Conservation (phyloP, 2,113 vertebrate species). For the Periophthalmus modestus region DNA sequence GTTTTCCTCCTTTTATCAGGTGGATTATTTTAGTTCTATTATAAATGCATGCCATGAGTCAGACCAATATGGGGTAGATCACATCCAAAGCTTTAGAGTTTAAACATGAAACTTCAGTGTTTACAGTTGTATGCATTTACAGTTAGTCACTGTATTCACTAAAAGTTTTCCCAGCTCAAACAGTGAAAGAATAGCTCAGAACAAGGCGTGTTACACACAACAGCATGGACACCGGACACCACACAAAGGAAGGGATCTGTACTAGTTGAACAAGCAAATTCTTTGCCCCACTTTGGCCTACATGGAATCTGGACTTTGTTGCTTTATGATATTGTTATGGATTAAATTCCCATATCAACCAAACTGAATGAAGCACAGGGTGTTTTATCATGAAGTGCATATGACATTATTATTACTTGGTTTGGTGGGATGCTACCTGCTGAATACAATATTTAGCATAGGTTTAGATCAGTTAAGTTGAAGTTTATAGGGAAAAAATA, state of each 20-base stretch:
- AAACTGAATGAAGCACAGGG: neutral
- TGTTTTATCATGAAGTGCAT: neutral
- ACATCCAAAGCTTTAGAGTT: neutral
- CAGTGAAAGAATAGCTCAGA: neutral
- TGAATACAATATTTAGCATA: no score
- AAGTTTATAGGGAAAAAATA: no score
- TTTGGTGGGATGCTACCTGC: no score
- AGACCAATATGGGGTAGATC: neutral
- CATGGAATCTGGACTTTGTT: neutral
- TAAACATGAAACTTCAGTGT: neutral
- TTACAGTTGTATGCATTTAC: conserved; percentile 7
- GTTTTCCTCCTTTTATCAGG: neutral
- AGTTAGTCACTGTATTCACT: conserved; percentile 26
- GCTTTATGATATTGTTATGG: neutral
- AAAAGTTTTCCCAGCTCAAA: conserved; percentile 8
- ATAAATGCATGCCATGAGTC: neutral
- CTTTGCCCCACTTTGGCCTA: neutral
- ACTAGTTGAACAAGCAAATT: neutral
- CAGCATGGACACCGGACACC: conserved; percentile 1
- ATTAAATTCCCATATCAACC: neutral
- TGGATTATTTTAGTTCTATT: neutral
- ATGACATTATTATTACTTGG: no score
- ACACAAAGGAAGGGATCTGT: neutral
- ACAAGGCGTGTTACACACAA: conserved; percentile 21
- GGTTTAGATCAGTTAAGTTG: no score